Evolutionary conservation across 2,113 vertebrate species (phyloP).

Genomic region (Brachypodius melanocephalos): DNA sequence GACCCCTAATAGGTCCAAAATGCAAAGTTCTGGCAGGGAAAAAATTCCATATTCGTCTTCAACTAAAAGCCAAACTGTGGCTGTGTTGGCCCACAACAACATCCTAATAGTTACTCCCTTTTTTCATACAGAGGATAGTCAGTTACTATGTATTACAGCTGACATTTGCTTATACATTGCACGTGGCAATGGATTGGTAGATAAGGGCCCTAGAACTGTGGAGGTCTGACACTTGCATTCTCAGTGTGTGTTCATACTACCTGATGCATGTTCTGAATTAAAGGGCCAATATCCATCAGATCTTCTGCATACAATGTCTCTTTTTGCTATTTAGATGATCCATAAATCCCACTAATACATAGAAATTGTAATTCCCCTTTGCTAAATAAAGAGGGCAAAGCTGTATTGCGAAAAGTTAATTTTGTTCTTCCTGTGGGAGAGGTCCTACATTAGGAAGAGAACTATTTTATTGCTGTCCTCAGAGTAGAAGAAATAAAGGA

Average conservation of each 20-base stretch:
- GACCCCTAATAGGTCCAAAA: no score
- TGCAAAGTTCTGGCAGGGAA: no score
- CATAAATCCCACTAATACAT: neutral
- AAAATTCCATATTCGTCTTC: no score
- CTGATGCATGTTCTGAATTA: neutral
- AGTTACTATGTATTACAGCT: neutral
- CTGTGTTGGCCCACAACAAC: neutral
- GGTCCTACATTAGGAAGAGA: neutral
- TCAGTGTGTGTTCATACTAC: neutral
- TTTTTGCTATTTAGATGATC: neutral
- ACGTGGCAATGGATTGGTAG: neutral
- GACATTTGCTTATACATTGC: neutral
- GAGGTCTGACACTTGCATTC: neutral
- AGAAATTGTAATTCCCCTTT: neutral
- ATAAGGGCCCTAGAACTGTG: neutral
- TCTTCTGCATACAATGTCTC: neutral
- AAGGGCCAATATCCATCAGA: neutral
- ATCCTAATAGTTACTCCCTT: neutral
- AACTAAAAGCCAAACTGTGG: no score
- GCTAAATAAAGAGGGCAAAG: neutral
- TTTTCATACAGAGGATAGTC: neutral
- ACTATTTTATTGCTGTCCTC: neutral
- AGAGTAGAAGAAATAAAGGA: neutral
- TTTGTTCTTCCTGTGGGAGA: neutral
- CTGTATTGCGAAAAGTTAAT: neutral